Evolutionary conservation across 1,140 invertebrate species (phyloP).

Genomic region (Dendroctonus ponderosae): DNA sequence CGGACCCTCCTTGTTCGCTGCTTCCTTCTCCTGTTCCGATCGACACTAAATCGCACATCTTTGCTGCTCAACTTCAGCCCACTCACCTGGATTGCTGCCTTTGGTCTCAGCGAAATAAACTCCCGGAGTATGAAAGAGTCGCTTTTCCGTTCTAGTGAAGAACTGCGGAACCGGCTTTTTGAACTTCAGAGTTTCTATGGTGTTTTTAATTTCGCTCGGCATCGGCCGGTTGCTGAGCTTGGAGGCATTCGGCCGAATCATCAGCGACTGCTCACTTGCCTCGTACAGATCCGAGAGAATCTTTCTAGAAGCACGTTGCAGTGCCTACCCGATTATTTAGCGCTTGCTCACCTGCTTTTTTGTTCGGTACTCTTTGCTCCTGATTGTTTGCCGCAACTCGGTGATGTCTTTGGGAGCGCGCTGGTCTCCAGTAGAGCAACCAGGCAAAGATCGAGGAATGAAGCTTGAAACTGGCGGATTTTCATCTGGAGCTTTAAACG

Average conservation of each 20-base stretch:
- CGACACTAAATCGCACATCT: no score
- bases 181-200: slow-evolving; percentile 22
- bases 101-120: slow-evolving; percentile 17
- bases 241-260: background rate
- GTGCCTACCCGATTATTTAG: background rate
- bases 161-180: slow-evolving; percentile 16
- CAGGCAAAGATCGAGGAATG: background rate
- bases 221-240: background rate
- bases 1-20: background rate
- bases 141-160: slow-evolving; percentile 14
- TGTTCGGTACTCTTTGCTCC: slow-evolving; percentile 18
- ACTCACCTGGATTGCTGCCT: slow-evolving; percentile 4
- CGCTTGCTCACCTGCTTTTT: slow-evolving; percentile 12
- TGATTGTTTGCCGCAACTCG: slow-evolving; percentile 14
- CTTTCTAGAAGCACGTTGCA: slow-evolving; percentile 22
- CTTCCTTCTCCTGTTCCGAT: no score
- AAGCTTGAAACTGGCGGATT: background rate
- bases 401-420: slow-evolving; percentile 3
- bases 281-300: slow-evolving; percentile 26
- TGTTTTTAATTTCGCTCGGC: slow-evolving; percentile 22
- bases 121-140: slow-evolving; percentile 1
- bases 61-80: no score
- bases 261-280: slow-evolving; percentile 19
- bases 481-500: slow-evolving; percentile 4
- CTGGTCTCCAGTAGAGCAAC: background rate